Percentiles rank a stretch among this genome's conserved stretches.
phyloP scores from a whole-genome alignment of 2,113 vertebrate species.

The Mesembrinibis cayennensis region DNA sequence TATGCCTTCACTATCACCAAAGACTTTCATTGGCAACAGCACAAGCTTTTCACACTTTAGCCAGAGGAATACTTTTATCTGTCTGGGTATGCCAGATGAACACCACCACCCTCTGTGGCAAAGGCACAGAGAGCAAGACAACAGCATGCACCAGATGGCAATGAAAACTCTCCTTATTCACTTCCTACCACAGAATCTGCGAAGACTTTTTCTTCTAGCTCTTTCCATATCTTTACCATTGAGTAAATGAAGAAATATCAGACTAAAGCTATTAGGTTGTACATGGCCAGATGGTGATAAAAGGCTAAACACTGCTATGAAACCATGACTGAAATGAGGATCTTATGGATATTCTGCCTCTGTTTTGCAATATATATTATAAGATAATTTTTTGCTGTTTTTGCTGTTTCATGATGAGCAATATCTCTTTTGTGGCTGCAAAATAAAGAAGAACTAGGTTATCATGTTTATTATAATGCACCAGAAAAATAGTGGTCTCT shows the following conservation, averaged over 20 bases:
- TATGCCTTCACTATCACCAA: background rate
- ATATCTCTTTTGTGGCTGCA: background rate
- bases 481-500: background rate
- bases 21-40: background rate
- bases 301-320: background rate
- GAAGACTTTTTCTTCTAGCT: background rate
- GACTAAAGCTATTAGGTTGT: background rate
- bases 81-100: background rate
- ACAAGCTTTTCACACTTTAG: background rate
- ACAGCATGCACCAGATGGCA: rapidly evolving
- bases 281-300: background rate
- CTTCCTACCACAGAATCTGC: background rate
- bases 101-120: background rate
- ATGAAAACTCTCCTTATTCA: background rate
- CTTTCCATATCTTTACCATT: background rate
- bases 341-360: background rate
- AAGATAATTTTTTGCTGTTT: background rate
- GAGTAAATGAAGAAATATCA: background rate
- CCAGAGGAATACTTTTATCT: background rate
- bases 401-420: background rate
- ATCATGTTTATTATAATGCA: background rate
- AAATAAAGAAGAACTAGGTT: background rate
- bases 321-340: background rate
- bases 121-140: background rate
- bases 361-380: background rate